Percentiles rank a stretch among this genome's conserved stretches.
Evolutionary conservation across 2,113 vertebrate genomes (phyloP).

Genomic region (Aramus guarauna): DNA sequence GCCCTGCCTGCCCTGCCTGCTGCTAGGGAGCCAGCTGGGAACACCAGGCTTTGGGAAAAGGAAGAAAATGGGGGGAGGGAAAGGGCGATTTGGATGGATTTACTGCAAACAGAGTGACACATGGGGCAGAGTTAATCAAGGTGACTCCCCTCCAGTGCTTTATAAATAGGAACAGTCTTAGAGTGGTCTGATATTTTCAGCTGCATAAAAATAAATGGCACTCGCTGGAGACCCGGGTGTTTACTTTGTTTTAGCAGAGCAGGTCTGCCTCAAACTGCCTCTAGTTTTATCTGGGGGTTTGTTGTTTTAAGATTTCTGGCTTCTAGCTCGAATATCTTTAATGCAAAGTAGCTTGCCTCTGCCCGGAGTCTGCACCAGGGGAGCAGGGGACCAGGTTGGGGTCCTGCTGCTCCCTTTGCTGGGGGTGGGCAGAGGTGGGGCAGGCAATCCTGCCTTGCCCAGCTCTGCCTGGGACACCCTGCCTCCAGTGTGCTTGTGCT

Average conservation of each 20-base stretch:
- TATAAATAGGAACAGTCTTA: not conserved
- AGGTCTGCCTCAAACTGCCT: not conserved
- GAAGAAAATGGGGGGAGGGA: not conserved
- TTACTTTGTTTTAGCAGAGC: not conserved
- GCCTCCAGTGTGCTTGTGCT: not conserved
- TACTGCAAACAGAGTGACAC: not conserved
- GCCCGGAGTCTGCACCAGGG: fast-evolving
- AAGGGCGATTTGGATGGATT: not conserved
- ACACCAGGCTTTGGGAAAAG: not conserved
- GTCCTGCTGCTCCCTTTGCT: not conserved
- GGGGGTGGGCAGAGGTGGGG: not conserved
- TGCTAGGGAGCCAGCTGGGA: not conserved
- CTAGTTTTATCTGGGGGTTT: conserved; percentile 1
- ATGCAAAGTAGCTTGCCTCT: not conserved
- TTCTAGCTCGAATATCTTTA: not conserved
- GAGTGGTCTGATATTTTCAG: not conserved
- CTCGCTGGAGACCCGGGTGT: not conserved
- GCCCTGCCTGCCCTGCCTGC: not conserved
- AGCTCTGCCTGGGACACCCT: not conserved
- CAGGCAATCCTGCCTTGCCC: not conserved
- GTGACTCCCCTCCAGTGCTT: not conserved
- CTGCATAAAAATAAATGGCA: not conserved
- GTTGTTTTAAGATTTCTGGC: conserved; percentile 9
- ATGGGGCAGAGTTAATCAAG: not conserved
- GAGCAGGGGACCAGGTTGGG: not conserved